Evolutionary conservation across 2,797 vertebrate species (phyloP).

Genomic region (Neosilurus hyrtlii): DNA sequence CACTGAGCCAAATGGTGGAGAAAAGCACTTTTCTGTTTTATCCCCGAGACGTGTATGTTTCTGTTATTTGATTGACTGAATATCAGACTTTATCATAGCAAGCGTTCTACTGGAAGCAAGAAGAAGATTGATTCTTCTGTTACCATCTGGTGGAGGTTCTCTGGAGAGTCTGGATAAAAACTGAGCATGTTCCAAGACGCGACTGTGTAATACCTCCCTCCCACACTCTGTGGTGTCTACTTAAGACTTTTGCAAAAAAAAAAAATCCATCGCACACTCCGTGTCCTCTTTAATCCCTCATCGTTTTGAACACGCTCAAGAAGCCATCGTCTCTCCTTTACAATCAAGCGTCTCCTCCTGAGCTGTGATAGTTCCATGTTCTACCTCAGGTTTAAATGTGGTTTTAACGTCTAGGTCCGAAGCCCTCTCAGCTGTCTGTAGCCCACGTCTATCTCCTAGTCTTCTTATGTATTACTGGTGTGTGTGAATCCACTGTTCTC

Average conservation of each 20-base stretch:
- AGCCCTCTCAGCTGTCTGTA: constrained; percentile 8
- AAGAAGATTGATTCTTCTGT: constrained; percentile 8
- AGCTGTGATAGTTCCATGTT: constrained; percentile 50
- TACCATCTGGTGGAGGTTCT: constrained; percentile 40
- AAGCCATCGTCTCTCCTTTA: constrained; percentile 27
- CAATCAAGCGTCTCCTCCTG: constrained; percentile 13
- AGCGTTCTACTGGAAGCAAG: constrained; percentile 16
- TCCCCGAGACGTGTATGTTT: constrained; percentile 38
- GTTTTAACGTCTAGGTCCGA: constrained; percentile 35
- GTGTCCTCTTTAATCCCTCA: constrained; percentile 19
- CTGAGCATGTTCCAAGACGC: constrained; percentile 16
- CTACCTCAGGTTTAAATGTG: constrained; percentile 69
- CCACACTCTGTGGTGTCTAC: neutral
- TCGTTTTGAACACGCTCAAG: neutral
- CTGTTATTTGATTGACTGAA: constrained; percentile 37
- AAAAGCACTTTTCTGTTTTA: constrained; percentile 38
- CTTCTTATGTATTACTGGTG: constrained; percentile 24
- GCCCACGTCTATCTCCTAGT: constrained; percentile 20
- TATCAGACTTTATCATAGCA: constrained; percentile 13
- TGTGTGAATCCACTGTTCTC: constrained; percentile 52
- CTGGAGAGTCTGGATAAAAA: constrained; percentile 24
- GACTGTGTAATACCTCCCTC: constrained; percentile 30
- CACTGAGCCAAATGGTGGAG: constrained; percentile 33
- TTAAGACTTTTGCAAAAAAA: neutral
- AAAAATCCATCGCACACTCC: neutral